Evolutionary conservation across 1,140 invertebrate species (phyloP), one percentile per base, ranked within the genome.

Genomic region (Caenorhabditis brenneri): DNA sequence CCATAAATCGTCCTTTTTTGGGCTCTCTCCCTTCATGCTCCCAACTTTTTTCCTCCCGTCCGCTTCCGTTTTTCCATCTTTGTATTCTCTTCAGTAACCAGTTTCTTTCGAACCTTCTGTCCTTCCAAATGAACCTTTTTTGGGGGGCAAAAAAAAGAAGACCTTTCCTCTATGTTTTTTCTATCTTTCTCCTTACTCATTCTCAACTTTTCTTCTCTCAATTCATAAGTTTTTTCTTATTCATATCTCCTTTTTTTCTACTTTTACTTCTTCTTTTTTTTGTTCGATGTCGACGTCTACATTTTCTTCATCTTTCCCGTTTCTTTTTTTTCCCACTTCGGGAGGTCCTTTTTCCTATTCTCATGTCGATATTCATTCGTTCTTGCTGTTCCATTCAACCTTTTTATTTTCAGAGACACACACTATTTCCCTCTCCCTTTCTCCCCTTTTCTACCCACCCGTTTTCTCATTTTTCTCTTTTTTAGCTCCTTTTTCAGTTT

Each of bases 151-250:
- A n/a, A 65, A 65, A 42, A 74, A 31, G 22, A 74, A 42, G 36
- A 39, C 65, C 36, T 74, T 74, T 74, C 36, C 22, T 42, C n/a
- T 42, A 36, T 31, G 27, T 58, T 65, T 65, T n/a, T 36, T 65
- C 60, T 65, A 36, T 65, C 16, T 74, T 42, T 42, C 7, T 42
- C 10, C 29, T 39, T 74, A 46, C 65, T 74, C 65, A 42, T 74
- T 74, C 65, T 74, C 65, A 74, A 74, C 65, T 74, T 74, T 74
- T 74, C 65, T 65, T 0, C 65, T 74, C 65, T 74, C 65, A 74
- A 74, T 74, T 74, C 65, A 74, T 74, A 39, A 74, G 65, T 74
- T 74, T 74, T 74, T 74, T 74, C 65, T 74, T 74, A 74, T 74
- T 74, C 65, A 74, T 74, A 74, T 74, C 65, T 74, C 36, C 9